Percentiles rank a stretch among this genome's conserved stretches.
These are phyloP conservation scores for Urocolius indicus DNA, from an alignment of 2,113 vertebrate genomes.

Conservation along the genomic window DNA sequence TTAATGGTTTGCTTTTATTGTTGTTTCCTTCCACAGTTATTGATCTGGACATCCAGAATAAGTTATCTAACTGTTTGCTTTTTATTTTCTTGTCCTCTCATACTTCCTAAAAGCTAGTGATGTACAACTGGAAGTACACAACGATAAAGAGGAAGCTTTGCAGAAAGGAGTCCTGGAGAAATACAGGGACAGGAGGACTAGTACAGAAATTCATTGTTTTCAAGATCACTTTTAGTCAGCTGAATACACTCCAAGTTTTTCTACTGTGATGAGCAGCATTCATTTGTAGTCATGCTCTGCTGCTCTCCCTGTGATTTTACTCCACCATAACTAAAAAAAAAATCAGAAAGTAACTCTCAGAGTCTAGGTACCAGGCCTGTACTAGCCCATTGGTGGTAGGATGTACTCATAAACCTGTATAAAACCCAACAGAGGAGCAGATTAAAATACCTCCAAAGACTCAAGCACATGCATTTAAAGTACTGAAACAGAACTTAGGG, in stretches of 20 bases:
- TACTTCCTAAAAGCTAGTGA: not conserved
- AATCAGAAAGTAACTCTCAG: not conserved
- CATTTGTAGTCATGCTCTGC: not conserved
- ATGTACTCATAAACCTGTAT: not conserved
- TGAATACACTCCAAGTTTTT: not conserved
- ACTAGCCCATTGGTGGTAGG: not conserved
- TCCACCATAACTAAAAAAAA: not conserved
- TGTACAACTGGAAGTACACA: not conserved
- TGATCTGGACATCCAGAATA: not conserved
- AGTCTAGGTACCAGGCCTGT: not conserved
- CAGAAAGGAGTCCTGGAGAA: not conserved
- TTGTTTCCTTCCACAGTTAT: not conserved
- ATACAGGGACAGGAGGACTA: not conserved
- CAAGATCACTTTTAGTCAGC: not conserved
- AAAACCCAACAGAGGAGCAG: slow-evolving; percentile 25
- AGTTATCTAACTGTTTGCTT: not conserved
- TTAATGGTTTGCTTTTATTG: not conserved
- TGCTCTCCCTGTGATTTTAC: not conserved
- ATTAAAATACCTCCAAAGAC: slow-evolving; percentile 19
- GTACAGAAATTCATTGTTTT: not conserved
- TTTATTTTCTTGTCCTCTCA: not conserved
- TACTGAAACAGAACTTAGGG: slow-evolving; percentile 31
- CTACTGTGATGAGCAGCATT: not conserved
- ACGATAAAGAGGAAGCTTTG: not conserved
- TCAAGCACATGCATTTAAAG: slow-evolving; percentile 23